Base-by-base conservation (phyloP, 2,113 vertebrate genomes). In the Tor tambroides region DNA sequence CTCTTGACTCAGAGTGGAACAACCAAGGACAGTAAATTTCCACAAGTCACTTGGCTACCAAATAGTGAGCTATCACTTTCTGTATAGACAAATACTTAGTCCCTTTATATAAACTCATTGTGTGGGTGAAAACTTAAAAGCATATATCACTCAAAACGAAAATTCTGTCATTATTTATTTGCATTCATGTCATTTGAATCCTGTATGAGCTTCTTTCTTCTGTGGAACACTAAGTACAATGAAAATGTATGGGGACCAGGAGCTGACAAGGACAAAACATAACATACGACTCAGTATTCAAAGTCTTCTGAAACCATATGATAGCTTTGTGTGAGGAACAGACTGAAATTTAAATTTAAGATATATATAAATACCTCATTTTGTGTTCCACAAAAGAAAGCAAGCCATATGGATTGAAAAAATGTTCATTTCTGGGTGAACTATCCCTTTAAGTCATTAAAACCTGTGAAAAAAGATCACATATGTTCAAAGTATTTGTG, bases 1-100 rank as follows among this genome's bases (percentile, higher is more conserved):
- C 26, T 2, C 65, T 51, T 83, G 81, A 83, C 63, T 83, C 81
- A 83, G 81, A 80, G 32, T 61, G 30, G 78, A 71, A 71, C 6
- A 71, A 51, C 61, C 80, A 30, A 67, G 26, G 15, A 43, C 56
- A 80, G 56, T 30, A 59, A 8, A 43, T n/a, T 81, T 43, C 32
- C 78, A 23, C 23, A 46, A 76, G 41, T 46, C 12, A 46, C 41
- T 63, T 43, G 21, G n/a, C 30, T 56, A 35, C 17, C 77, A 79
- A 56, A 81, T 28, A 65, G 7, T 19, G n/a, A 43, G 38, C 38
- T 12, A 83, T 71, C 43, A 35, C 63, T 30, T 19, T 82, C 8
- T 26, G 14, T 65, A 41, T 10, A 81, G 54, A 43, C 32, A 30
- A 10, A n/a, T 17, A 51, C 49, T 17, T 51, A 17, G 17, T 54